phyloP scores from a whole-genome alignment of 1,140 invertebrate species.

The Elysia chlorotica region DNA sequence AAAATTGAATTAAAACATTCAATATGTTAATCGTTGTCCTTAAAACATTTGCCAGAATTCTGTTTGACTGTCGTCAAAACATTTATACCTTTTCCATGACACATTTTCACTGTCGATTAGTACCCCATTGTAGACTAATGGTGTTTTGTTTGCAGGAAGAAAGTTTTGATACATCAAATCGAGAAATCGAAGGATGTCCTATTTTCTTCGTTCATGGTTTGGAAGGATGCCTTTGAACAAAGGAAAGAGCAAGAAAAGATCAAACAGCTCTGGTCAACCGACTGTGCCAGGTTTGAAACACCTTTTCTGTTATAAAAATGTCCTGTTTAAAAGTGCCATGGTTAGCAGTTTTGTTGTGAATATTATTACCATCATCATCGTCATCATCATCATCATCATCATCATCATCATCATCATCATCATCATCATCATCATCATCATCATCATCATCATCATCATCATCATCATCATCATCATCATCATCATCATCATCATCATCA shows the following conservation, averaged over 20 bases:
- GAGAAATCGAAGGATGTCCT: not conserved
- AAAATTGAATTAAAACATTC: too few relatives aligned
- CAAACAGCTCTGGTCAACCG: not conserved
- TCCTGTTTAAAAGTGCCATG: too few relatives aligned
- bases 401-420: not conserved
- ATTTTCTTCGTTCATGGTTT: not conserved
- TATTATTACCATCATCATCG: conserved; percentile 4
- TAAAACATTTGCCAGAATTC: too few relatives aligned
- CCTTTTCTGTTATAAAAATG: too few relatives aligned
- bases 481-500: not conserved
- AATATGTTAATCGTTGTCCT: too few relatives aligned
- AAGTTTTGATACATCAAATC: not conserved
- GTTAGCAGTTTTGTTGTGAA: not conserved
- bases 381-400: not conserved
- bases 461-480: not conserved
- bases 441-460: not conserved
- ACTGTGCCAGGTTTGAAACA: conserved; percentile 18
- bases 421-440: not conserved
- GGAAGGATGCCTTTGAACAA: not conserved
- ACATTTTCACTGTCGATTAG: not conserved
- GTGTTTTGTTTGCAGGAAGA: conserved; percentile 8
- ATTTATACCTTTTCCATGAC: too few relatives aligned
- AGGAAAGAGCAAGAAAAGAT: not conserved
- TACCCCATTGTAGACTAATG: not conserved
- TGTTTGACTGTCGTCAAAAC: too few relatives aligned